A percentile compares a stretch with the other conserved stretches of the same genome.
Conservation (phyloP, 2,113 vertebrate species). For the Peromyscus leucopus region DNA sequence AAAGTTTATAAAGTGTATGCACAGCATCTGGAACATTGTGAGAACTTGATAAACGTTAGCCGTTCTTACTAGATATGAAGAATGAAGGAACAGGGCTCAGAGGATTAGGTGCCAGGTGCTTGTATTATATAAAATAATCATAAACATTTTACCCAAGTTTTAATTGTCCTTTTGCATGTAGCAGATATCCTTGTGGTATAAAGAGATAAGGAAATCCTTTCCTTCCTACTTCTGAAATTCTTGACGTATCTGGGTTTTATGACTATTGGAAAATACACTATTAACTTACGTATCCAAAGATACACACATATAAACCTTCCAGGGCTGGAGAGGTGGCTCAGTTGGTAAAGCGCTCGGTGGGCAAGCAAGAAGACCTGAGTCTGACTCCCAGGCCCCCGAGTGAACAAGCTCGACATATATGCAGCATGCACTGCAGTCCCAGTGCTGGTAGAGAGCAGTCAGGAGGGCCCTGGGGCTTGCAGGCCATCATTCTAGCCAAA, state of each 20-base stretch:
- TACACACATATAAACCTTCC: background rate
- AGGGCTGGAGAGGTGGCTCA: background rate
- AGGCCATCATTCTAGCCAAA: background rate
- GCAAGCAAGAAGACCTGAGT: background rate
- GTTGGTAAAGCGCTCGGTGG: background rate
- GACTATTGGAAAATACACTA: background rate
- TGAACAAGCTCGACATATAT: no score
- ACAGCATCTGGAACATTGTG: background rate
- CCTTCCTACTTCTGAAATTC: conserved; percentile 12
- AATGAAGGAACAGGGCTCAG: background rate
- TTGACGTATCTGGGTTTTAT: background rate
- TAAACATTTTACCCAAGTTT: background rate
- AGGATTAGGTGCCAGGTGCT: conserved; percentile 8
- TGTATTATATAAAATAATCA: conserved; percentile 34
- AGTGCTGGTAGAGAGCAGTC: background rate
- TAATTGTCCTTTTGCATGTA: background rate
- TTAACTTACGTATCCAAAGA: background rate
- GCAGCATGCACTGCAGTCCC: background rate
- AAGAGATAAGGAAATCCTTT: conserved; percentile 40
- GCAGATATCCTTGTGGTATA: background rate
- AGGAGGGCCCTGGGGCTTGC: background rate
- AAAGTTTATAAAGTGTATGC: background rate
- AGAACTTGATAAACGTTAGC: background rate
- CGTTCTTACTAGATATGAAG: conserved; percentile 3
- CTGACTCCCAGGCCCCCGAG: background rate